Base-by-base conservation (phyloP, 2,113 vertebrate genomes). In the Setophaga coronata region DNA sequence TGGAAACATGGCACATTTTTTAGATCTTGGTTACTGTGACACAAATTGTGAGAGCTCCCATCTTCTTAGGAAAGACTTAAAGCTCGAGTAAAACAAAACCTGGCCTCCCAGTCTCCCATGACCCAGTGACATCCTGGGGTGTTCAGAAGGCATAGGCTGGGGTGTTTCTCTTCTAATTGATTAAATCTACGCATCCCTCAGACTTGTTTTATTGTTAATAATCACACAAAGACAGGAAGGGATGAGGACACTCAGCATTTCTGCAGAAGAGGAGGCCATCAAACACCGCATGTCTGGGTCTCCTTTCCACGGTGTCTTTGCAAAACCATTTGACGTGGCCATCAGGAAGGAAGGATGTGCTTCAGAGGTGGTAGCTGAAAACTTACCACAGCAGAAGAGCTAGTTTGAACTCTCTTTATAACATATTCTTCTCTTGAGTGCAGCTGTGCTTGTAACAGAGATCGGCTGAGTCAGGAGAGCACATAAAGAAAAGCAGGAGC, bases 401-500 rank as follows among this genome's bases (percentile, higher is more conserved):
- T 64, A 77, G 64, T 86, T 20, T 77, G 88, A 90, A 94, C 64
- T 48, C 21, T 90, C 71, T 72, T 53, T 47, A 86, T 78, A 61
- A 92, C 86, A 73, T 66, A 72, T 58, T 85, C 79, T 76, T 94
- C 77, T 94, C 65, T 66, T 50, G 67, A 93, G 69, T 54, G 73
- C 91, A 95, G 93, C 91, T 89, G 94, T 8, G 2, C 88, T 97
- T 87, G 88, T 81, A 86, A 67, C 7, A 4, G 9, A 67, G 90
- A 90, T 87, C 6, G 56, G 88, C 95, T 92, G 93, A 91, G 92
- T 95, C 84, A 91, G 87, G 74, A 93, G 66, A 83, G 82, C 79
- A 78, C 80, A 93, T 74, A 90, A 94, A 91, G 92, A 56, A 96
- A 96, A 93, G 45, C 4, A 21, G 76, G 92, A 93, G 88, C 93